Percentiles rank a stretch among this genome's conserved stretches.
Evolutionary conservation across 1,140 invertebrate species (phyloP).

Genomic region (Psix sp.): DNA sequence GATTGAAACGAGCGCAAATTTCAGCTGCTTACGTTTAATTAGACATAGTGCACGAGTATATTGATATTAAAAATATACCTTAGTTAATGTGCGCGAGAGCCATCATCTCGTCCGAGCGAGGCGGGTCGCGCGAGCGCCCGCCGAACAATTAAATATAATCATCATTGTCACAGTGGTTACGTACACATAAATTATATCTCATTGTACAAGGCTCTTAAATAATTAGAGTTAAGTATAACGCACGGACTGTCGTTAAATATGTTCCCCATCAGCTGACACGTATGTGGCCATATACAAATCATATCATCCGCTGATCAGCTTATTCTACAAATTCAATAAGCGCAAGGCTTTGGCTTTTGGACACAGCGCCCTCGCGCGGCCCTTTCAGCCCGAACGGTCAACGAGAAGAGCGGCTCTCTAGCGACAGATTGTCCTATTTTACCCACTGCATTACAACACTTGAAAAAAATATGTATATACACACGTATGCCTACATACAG

Average conservation of each 20-base stretch:
- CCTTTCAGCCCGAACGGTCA: too few species aligned
- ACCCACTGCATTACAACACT: constrained; percentile 42
- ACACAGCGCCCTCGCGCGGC: not conserved
- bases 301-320: too few species aligned
- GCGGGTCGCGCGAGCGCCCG: constrained; percentile 10
- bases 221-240: constrained; percentile 17
- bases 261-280: too few species aligned
- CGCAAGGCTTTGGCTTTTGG: too few species aligned
- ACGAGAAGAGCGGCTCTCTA: constrained; percentile 41
- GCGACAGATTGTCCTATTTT: constrained; percentile 54
- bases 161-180: too few species aligned
- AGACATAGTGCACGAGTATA: constrained; percentile 46
- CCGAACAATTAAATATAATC: too few species aligned
- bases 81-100: constrained; percentile 62
- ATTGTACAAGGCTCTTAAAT: constrained; percentile 22
- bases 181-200: too few species aligned
- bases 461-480: constrained; percentile 58
- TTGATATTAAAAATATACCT: constrained; percentile 74
- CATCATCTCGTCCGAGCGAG: constrained; percentile 32
- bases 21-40: constrained; percentile 28
- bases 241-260: too few species aligned
- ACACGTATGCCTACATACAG: constrained; percentile 21
- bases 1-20: constrained; percentile 43
- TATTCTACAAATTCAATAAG: too few species aligned
- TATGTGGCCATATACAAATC: too few species aligned